Evolutionary conservation across 2,888 invertebrate genomes (phyloP), one percentile per base, ranked within the genome.

Genomic region (Drosophila fungiperda): DNA sequence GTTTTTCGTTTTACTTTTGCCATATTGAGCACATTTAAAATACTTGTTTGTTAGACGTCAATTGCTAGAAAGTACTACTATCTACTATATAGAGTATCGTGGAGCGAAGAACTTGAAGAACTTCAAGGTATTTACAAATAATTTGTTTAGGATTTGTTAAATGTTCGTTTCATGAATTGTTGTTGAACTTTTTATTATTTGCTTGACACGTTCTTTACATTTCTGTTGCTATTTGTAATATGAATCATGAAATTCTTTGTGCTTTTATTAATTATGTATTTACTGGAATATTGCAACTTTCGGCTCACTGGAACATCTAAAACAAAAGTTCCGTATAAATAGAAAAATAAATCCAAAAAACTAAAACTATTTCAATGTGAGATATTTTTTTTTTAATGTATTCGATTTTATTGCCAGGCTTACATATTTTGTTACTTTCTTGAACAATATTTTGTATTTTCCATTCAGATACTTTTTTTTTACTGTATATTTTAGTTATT

Each of bases 11-110:
- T 42, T 48, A 53, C 29, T 8, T 50, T 77, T 75, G 71, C 65
- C 74, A 64, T 73, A 68, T 87, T 90, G 87, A 87, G 87, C 87
- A 90, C 78, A 76, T 81, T 83, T 80, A 79, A 83, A 87, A 87
- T 90, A 90, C 87, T 88, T 87, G 70, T 73, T 69, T 61, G 74
- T 90, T 73, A 53, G 54, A 45, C 73, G 64, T 88, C 57, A 69
- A 83, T 83, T 81, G 79, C 68, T 81, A 71, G 76, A 78, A 76
- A 68, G 38, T 64, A 65, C 73, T 88, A 88, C 62, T 79, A 64
- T 55, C 77, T 88, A 85, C 77, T 81, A 75, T 75, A 82, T 70
- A 73, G 76, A 74, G 58, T 73, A 58, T 68, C 88, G 86, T 86
- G 85, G 85, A 86, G 85, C 66, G 69, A 85, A 85, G 84, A 89